Conservation (phyloP, 2,113 vertebrate species). For the Montifringilla adamsi region DNA sequence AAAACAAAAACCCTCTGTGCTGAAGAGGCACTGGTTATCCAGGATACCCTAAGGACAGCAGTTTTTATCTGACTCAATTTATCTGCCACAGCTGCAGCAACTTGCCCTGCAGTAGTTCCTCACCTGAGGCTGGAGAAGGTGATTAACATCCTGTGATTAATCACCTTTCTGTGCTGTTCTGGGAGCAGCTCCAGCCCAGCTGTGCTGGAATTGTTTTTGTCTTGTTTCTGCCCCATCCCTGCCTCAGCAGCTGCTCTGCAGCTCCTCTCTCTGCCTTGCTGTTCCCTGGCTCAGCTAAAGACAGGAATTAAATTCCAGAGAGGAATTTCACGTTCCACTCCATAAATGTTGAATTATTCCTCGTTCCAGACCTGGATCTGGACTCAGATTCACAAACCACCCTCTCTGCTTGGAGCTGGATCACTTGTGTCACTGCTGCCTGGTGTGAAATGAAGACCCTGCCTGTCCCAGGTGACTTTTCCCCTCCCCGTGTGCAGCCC, state of each 20-base stretch:
- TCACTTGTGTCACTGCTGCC: neutral
- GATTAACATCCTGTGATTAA: neutral
- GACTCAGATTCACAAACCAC: rapidly evolving
- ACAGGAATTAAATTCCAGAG: neutral
- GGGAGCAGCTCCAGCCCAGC: neutral
- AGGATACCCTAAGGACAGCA: neutral
- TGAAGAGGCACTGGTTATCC: rapidly evolving
- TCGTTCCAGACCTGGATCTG: neutral
- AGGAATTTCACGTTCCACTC: neutral
- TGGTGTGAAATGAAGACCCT: neutral
- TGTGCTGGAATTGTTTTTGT: neutral
- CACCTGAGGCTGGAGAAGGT: neutral
- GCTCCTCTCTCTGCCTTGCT: neutral
- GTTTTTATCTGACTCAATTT: neutral
- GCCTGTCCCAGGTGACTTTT: neutral
- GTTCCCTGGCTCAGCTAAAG: neutral
- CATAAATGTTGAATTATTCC: neutral
- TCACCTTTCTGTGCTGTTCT: neutral
- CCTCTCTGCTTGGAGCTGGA: neutral
- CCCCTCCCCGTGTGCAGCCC: neutral
- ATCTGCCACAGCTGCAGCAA: neutral
- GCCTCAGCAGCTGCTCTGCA: neutral
- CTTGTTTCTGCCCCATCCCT: neutral
- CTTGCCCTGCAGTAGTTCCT: neutral
- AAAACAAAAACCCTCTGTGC: neutral